Conservation (phyloP, 2,888 invertebrate genomes). For the Elysia crispata region DNA sequence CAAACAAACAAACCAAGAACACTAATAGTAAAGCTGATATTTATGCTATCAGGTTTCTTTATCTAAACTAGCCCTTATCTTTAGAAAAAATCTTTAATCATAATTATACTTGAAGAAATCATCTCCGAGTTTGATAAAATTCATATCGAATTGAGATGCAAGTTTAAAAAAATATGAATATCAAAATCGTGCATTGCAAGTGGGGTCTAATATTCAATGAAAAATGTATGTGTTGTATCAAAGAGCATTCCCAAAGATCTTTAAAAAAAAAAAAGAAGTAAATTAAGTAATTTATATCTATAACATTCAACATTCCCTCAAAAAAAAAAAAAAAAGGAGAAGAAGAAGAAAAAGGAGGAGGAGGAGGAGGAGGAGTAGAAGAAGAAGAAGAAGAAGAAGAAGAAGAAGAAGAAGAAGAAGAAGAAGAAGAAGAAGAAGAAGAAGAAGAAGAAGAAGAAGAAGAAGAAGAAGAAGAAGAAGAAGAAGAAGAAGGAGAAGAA, state of each 20-base stretch:
- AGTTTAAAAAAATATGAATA: too few species aligned
- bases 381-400: not conserved
- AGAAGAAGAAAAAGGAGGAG: slow-evolving; percentile 10
- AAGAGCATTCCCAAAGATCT: not conserved
- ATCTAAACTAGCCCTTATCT: too few species aligned
- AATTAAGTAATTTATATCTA: not conserved
- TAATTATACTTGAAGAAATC: too few species aligned
- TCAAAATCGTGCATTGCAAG: too few species aligned
- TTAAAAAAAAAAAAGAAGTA: not conserved
- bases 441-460: not conserved
- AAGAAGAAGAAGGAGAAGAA: not conserved
- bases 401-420: not conserved
- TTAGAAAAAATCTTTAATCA: too few species aligned
- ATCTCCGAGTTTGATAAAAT: too few species aligned
- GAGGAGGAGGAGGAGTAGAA: too few species aligned
- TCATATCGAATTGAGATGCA: too few species aligned
- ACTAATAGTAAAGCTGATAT: too few species aligned
- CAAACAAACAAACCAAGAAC: too few species aligned
- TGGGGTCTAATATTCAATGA: too few species aligned
- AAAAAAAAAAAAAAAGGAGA: not conserved
- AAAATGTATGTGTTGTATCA: not conserved
- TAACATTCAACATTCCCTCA: not conserved
- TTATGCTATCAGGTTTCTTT: too few species aligned
- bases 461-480: not conserved
- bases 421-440: not conserved